A percentile compares a stretch with the other conserved stretches of the same genome.
Conservation (phyloP, 2,797 vertebrate genomes). For the Sebastes oblongus region DNA sequence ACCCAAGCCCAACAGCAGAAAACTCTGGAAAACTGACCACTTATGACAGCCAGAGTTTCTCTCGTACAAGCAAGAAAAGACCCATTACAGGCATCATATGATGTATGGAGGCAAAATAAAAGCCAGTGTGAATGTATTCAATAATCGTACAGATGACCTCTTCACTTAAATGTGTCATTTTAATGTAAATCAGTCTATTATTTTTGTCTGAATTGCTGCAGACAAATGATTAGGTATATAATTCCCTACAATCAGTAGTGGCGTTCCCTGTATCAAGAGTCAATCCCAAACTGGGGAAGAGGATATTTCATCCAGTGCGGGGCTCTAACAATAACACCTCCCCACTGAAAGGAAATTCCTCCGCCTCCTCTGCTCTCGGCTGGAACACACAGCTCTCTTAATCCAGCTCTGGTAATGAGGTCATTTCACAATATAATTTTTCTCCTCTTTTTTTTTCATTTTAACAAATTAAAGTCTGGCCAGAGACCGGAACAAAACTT, state of each 20-base stretch:
- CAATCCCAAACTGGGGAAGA: slow-evolving; percentile 74
- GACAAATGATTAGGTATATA: slow-evolving; percentile 70
- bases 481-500: slow-evolving; percentile 67
- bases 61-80: background rate
- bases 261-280: slow-evolving; percentile 68
- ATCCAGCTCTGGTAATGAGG: slow-evolving; percentile 84
- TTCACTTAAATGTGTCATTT: slow-evolving; percentile 7
- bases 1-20: slow-evolving; percentile 13
- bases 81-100: background rate
- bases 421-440: slow-evolving; percentile 83
- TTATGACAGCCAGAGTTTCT: slow-evolving; percentile 18
- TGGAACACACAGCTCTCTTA: slow-evolving; percentile 79
- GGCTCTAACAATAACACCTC: slow-evolving; percentile 90
- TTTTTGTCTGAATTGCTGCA: slow-evolving; percentile 55
- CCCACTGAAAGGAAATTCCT: slow-evolving; percentile 86
- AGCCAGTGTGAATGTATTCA: slow-evolving; percentile 1
- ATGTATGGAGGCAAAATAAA: slow-evolving; percentile 21
- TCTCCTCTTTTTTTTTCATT: slow-evolving; percentile 55
- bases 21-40: slow-evolving; percentile 1
- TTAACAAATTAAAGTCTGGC: slow-evolving; percentile 75
- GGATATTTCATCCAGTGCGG: slow-evolving; percentile 76
- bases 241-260: slow-evolving; percentile 72
- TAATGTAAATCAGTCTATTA: slow-evolving; percentile 4
- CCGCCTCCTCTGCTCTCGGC: slow-evolving; percentile 76
- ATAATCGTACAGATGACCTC: background rate